Evolutionary conservation across 2,888 invertebrate species (phyloP).

Genomic region (Seira musarum): DNA sequence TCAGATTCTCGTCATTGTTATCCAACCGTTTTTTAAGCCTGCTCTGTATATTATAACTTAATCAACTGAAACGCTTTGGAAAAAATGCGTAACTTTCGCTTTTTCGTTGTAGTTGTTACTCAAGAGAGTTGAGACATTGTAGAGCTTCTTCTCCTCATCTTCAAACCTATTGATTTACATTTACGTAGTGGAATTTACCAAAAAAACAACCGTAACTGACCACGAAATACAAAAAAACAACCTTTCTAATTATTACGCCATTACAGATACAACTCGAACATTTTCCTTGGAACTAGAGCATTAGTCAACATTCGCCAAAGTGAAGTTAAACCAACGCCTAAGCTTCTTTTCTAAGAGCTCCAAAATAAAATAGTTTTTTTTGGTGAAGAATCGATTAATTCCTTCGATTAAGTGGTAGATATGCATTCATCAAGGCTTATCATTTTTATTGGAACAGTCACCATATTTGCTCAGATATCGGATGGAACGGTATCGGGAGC

Average conservation of each 20-base stretch:
- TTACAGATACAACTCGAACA: no score
- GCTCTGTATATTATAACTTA: no score
- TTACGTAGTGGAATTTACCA: no score
- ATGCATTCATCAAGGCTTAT: not conserved
- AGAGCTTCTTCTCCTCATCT: not conserved
- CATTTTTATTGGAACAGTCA: not conserved
- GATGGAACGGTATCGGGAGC: no score
- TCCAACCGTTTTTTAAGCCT: not conserved
- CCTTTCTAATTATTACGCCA: slow-evolving; percentile 9
- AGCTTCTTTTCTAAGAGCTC: no score
- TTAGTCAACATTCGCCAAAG: no score
- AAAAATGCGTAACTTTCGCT: slow-evolving; percentile 8
- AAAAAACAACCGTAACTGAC: no score
- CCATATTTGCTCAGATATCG: not conserved
- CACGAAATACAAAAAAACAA: no score
- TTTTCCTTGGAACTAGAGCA: slow-evolving; percentile 4
- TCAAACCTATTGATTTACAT: slow-evolving; percentile 5
- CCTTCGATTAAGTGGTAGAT: not conserved
- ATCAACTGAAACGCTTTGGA: not conserved
- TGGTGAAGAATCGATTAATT: not conserved
- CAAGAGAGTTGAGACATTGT: not conserved
- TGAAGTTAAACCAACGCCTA: no score
- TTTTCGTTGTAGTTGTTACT: not conserved
- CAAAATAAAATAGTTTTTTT: not conserved
- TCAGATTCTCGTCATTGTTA: not conserved